Evolutionary conservation across 2,888 invertebrate genomes (phyloP).

Genomic region (Adineta ricciae): DNA sequence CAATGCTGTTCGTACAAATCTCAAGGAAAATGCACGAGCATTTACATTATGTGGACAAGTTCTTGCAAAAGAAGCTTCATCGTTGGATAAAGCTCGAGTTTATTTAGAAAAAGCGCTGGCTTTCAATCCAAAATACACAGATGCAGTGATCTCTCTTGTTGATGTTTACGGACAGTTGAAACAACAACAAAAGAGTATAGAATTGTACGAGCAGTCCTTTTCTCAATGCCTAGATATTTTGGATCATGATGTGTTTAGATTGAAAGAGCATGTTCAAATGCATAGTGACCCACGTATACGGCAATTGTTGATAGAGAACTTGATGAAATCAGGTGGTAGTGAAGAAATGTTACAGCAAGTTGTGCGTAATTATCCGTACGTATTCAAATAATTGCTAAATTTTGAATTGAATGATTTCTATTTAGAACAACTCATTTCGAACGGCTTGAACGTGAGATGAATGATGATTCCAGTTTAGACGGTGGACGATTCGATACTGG

Average conservation of each 20-base stretch:
- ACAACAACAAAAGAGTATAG: constrained; percentile 5
- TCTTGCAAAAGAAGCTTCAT: not conserved
- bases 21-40: not conserved
- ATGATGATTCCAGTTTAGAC: not conserved
- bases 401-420: no score
- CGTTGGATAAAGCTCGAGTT: not conserved
- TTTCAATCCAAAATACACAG: not conserved
- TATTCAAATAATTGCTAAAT: not conserved
- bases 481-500: not conserved
- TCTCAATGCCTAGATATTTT: no score
- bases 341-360: not conserved
- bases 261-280: not conserved
- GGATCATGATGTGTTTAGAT: no score
- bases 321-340: not conserved
- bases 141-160: not conserved
- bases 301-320: not conserved
- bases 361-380: not conserved
- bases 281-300: not conserved
- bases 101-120: not conserved
- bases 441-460: not conserved
- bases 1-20: constrained; percentile 9
- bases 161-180: not conserved
- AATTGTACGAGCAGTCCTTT: not conserved
- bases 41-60: constrained; percentile 18
- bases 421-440: not conserved